Conservation (phyloP, 2,888 invertebrate species). For the Ectemnius continuus region DNA sequence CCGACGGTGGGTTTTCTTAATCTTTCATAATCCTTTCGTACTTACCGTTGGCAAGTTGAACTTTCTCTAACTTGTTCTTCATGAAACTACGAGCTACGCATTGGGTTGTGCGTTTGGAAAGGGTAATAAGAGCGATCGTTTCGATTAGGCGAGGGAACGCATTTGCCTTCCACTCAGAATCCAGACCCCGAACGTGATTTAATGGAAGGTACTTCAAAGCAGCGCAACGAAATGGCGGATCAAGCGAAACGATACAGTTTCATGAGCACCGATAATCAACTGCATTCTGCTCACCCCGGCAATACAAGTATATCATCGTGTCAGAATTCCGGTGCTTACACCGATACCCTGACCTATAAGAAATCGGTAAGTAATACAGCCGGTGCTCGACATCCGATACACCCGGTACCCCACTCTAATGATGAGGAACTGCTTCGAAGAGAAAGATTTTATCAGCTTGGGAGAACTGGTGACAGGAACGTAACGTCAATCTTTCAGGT, state of each 20-base stretch:
- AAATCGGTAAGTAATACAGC: slow-evolving; percentile 62
- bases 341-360: slow-evolving; percentile 76
- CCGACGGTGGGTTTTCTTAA: slow-evolving; percentile 79
- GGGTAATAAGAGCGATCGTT: slow-evolving; percentile 18
- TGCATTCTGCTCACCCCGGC: slow-evolving; percentile 72
- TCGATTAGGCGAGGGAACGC: slow-evolving; percentile 71
- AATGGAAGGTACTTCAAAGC: slow-evolving; percentile 73
- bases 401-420: no score
- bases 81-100: neutral
- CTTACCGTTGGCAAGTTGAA: neutral
- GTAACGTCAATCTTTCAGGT: slow-evolving; percentile 60
- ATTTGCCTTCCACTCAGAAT: slow-evolving; percentile 73
- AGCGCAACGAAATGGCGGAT: slow-evolving; percentile 74
- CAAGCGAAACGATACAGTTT: slow-evolving; percentile 75
- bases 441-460: no score
- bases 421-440: no score
- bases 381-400: no score
- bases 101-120: neutral
- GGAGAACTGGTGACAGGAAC: neutral
- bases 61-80: neutral
- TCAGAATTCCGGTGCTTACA: slow-evolving; percentile 73
- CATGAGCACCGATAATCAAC: slow-evolving; percentile 74
- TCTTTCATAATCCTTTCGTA: slow-evolving; percentile 18
- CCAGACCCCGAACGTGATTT: slow-evolving; percentile 74
- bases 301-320: slow-evolving; percentile 75